Base-by-base conservation (phyloP, 2,888 invertebrate genomes). In the Schizaphis graminum region DNA sequence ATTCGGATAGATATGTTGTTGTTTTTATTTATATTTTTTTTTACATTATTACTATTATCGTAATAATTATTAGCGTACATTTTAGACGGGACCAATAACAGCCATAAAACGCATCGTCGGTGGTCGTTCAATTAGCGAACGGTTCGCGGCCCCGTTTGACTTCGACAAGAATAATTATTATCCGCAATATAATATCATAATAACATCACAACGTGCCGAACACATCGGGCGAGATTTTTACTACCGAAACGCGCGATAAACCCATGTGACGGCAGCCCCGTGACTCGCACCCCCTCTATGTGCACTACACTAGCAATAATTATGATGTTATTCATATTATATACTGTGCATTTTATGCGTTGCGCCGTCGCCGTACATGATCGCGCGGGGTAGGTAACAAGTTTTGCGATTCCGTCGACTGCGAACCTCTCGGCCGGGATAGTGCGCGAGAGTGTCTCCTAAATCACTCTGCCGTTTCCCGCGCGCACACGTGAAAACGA, bases 401-500 rank as follows among this genome's bases (percentile, higher is more conserved):
- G 77, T 77, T 77, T 77, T 77, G 35, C 77, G 21, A 77, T 35
- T 35, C 77, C 35, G 35, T 77, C 77, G 77, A 77, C 77, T 35
- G 67, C 35, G 21, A 77, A n/a, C 77, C 77, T 16, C 35, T 35
- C 21, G 35, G 35, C 21, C 28, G 28, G 47, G n/a, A 2, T 13
- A n/a, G 16, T 13, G 28, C 44, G 61, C 61, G 67, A 44, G 67
- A 21, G 67, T 44, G 61, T 90, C 90, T 67, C 90, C 47, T 90
- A 90, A 90, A 90, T 90, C 90, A 90, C 61, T 90, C n/a, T 16
- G 13, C 16, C 41, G 57, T 57, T 57, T 89, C 41, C 21, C 26
- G 77, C 13, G 26, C 21, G 56, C 56, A 41, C 91, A 57, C 47
- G 91, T 91, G 57, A 91, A 57, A 91, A 86, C 57, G 85, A 86